Evolutionary conservation across 2,113 vertebrate species (phyloP), one percentile per base, ranked within the genome.

Genomic region (Sarotherodon lohbergeri): DNA sequence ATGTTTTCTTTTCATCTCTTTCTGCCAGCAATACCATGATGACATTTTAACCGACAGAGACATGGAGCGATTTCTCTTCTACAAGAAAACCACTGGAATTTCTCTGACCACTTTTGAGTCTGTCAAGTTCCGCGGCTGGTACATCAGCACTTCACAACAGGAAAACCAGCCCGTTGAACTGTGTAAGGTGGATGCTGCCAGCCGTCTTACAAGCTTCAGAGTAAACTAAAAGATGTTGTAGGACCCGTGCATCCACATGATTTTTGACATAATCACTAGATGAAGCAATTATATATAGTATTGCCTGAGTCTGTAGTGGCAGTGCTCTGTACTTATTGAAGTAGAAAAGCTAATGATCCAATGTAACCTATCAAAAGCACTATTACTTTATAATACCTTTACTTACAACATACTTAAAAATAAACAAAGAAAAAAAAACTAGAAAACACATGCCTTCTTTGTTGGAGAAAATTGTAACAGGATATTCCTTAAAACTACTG

Each of bases 31-130:
- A 6, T 84, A 90, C 61, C 22, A 22, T 3, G 79, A 32, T 3
- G 39, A 71, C 1, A 3, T 55, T 2, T 10, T 91, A 1, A 22
- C 27, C 0, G 59, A 82, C 0, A 34, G 7, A 7, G 14, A 81
- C 32, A 86, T 46, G 91, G 83, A 84, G 4, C 91, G 91, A 3
- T 95, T 96, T 81, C 94, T 96, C 4, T 96, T 96, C 93, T 76
- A 46, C 73, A 92, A 61, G 80, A 90, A 1, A 0, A 24, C 14
- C 5, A 5, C 0, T 0, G 95, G 66, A 2, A 1, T 13, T 0
- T 14, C 29, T 1, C 1, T 7, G 6, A 90, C 14, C 84, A 91
- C 27, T 1, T 96, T 96, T 2, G 96, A 96, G 90, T 96, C 95
- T 0, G 84, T 94, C 2, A 90, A 54, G 63, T 95, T 22, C 36